These are phyloP conservation scores for Fulica atra DNA, from an alignment of 2,113 vertebrate genomes.

Conservation along the genomic window DNA sequence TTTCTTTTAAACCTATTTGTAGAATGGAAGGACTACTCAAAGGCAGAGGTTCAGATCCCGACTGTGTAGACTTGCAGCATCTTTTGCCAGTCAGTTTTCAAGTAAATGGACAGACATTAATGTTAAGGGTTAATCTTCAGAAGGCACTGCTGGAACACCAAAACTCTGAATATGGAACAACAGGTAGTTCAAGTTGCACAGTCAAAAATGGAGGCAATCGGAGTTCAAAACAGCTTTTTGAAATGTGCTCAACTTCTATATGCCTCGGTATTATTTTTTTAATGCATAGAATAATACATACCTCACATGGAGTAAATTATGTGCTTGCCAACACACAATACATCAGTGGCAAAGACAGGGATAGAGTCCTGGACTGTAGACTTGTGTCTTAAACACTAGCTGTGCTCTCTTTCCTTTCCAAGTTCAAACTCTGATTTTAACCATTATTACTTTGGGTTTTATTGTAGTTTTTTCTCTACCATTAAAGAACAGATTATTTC, in stretches of 20 bases:
- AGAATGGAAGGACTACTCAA: not conserved
- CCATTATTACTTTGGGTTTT: not conserved
- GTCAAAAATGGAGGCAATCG: not conserved
- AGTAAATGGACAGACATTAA: not conserved
- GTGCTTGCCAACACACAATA: not conserved
- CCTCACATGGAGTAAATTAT: slow-evolving; percentile 14
- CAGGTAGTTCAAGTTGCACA: not conserved
- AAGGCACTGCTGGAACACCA: not conserved
- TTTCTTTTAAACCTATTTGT: not conserved
- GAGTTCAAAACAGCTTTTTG: not conserved
- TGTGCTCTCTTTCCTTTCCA: not conserved
- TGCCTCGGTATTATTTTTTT: not conserved
- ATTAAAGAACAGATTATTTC: not conserved
- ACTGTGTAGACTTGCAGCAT: not conserved
- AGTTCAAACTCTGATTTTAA: not conserved
- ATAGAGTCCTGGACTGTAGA: not conserved
- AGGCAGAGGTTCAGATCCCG: not conserved
- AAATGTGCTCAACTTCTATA: not conserved
- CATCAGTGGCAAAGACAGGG: not conserved
- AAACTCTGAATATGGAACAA: not conserved
- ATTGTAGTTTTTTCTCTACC: not conserved
- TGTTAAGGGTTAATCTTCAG: not conserved
- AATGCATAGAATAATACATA: not conserved
- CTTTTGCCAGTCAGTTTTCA: not conserved
- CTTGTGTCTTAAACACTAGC: not conserved